These are phyloP conservation scores for Tragelaphus imberbis DNA, from an alignment of 2,113 vertebrate species.

Conservation along the genomic window DNA sequence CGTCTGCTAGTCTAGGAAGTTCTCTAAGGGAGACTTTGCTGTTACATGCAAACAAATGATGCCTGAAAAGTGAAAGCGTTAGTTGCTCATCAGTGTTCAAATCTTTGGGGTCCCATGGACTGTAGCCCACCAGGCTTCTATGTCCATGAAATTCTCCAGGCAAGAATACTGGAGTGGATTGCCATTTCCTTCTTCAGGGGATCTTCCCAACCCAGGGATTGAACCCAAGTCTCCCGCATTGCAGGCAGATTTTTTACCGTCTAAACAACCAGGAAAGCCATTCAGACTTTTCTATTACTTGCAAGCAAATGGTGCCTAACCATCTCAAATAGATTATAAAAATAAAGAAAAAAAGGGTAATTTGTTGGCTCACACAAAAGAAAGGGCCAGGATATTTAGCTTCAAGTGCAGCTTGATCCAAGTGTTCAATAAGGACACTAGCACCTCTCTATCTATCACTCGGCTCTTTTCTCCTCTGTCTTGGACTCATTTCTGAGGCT, in stretches of 20 bases:
- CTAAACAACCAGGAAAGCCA: background rate
- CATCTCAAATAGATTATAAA: background rate
- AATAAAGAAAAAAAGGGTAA: background rate
- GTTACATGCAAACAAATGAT: background rate
- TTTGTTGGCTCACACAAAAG: background rate
- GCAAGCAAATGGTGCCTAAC: background rate
- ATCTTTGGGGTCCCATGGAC: background rate
- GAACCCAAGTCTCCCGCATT: background rate
- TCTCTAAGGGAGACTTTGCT: background rate
- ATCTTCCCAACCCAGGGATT: background rate
- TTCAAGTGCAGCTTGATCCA: background rate
- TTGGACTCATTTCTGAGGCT: background rate
- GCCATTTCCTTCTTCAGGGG: background rate
- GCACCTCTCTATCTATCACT: background rate
- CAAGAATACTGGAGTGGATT: background rate
- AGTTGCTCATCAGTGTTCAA: background rate
- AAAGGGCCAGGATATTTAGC: background rate
- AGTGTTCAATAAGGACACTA: background rate
- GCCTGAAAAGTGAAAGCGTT: background rate
- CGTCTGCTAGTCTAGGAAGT: background rate
- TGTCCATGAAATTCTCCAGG: background rate
- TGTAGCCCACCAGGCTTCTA: background rate
- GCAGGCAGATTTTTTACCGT: background rate
- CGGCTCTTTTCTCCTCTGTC: background rate
- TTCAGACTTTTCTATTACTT: background rate